These are phyloP conservation scores for Oscheius onirici DNA, from an alignment of 2,888 invertebrate genomes.

Conservation along the genomic window DNA sequence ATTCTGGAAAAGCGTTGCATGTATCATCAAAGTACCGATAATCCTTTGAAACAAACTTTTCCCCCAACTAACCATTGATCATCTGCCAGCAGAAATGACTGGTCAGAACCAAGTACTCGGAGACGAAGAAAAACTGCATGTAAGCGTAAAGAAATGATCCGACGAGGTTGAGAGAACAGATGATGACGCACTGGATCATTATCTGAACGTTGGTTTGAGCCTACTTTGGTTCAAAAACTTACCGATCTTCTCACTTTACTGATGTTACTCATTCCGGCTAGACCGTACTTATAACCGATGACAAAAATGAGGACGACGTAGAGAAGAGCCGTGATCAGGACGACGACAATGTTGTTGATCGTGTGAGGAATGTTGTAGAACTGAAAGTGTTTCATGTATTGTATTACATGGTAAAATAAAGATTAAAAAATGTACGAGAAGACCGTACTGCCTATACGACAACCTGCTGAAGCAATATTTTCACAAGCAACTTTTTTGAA, in stretches of 20 bases:
- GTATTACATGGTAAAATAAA: too few relatives aligned
- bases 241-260: neutral
- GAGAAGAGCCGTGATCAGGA: slow-evolving; percentile 6
- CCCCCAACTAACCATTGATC: neutral
- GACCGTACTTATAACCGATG: neutral
- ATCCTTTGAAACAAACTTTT: too few relatives aligned
- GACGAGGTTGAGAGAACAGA: neutral
- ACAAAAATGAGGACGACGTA: slow-evolving; percentile 5
- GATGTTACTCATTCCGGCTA: neutral
- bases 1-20: too few relatives aligned
- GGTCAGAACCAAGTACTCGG: neutral
- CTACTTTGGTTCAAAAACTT: neutral
- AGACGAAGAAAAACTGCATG: neutral
- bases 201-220: neutral
- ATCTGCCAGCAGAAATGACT: neutral
- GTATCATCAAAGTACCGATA: too few relatives aligned
- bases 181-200: neutral
- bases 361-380: slow-evolving; percentile 24
- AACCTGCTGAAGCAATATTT: too few relatives aligned
- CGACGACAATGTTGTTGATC: slow-evolving; percentile 29
- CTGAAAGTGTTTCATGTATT: neutral
- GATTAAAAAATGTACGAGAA: too few relatives aligned
- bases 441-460: too few relatives aligned
- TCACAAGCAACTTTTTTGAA: too few relatives aligned
- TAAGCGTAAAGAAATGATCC: neutral